Base-by-base conservation (phyloP, 2,113 vertebrate genomes). In the Pluvialis apricaria region DNA sequence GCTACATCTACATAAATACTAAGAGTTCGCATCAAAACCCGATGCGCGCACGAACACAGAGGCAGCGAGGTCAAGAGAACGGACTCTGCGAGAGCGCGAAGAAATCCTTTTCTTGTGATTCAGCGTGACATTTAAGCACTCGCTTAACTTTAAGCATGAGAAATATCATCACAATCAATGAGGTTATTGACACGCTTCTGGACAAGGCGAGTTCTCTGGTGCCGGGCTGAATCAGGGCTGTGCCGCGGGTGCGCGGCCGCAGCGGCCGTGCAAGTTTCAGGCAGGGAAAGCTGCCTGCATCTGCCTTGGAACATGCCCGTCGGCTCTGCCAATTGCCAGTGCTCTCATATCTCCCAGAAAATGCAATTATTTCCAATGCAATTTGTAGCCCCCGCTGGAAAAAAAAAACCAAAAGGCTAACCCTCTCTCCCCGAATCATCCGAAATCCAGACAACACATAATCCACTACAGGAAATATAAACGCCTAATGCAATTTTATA, bases 401-500 rank as follows among this genome's bases (percentile, higher is more conserved):
- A 64, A 64, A 49, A 42, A 40, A 31, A 19, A n/a, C n/a, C n/a
- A n/a, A 62, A 51, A 62, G 7, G 34, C 68, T 71, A 75, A 81
- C 62, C 21, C 62, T 68, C 70, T 85, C 9, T 3, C 62, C 55
- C 0, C 0, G 60, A 95, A 77, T 78, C 77, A 22, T 36, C 72
- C 14, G 1, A 94, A 96, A 82, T 58, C 87, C 91, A 96, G 94
- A 91, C 86, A 72, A 42, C 89, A 54, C 89, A 85, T 69, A 80
- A 94, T 95, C 70, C 62, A 26, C 94, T 83, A 55, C 92, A 96
- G 97, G 96, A 97, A 96, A 92, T 51, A 83, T 15, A 68, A 96
- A 95, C 1, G 38, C 64, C 92, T 97, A 90, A 96, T 88, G 91
- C 87, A 91, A 87, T 97, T 95, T 97, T 88, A 91, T 80, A 92